Conservation (phyloP, 2,888 invertebrate species). For the Oscheius myriophilus region DNA sequence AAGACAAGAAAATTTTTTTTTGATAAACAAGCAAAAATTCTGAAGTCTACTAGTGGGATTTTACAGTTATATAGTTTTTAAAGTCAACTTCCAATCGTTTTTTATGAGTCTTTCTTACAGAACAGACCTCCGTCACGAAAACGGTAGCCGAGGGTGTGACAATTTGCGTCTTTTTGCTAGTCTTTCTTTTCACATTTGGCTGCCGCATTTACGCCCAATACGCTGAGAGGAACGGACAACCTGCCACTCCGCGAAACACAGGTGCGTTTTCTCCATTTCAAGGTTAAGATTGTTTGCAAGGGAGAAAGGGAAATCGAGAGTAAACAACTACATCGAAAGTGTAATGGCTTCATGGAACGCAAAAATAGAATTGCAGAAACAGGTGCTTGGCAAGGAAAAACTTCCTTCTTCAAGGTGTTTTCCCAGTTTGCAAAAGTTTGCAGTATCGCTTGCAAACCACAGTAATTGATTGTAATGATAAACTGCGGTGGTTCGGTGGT, state of each 20-base stretch:
- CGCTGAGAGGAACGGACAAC: slow-evolving; percentile 41
- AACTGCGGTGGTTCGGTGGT: too few relatives aligned
- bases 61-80: too few relatives aligned
- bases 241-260: slow-evolving; percentile 12
- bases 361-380: too few relatives aligned
- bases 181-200: slow-evolving; percentile 66
- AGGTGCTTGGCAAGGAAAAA: neutral
- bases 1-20: too few relatives aligned
- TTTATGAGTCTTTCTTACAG: slow-evolving; percentile 34
- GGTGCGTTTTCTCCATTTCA: slow-evolving; percentile 4
- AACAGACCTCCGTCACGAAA: slow-evolving; percentile 59
- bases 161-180: slow-evolving; percentile 63
- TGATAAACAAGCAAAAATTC: too few relatives aligned
- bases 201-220: slow-evolving; percentile 64
- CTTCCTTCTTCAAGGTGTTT: neutral
- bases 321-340: neutral
- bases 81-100: too few relatives aligned
- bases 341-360: neutral
- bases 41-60: too few relatives aligned
- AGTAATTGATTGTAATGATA: too few relatives aligned
- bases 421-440: neutral
- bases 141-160: slow-evolving; percentile 67
- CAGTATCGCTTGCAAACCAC: too few relatives aligned
- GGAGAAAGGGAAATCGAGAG: neutral
- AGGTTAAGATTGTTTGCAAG: too few relatives aligned